Evolutionary conservation across 2,888 invertebrate genomes (phyloP).

Genomic region (Ophioninae sp.): DNA sequence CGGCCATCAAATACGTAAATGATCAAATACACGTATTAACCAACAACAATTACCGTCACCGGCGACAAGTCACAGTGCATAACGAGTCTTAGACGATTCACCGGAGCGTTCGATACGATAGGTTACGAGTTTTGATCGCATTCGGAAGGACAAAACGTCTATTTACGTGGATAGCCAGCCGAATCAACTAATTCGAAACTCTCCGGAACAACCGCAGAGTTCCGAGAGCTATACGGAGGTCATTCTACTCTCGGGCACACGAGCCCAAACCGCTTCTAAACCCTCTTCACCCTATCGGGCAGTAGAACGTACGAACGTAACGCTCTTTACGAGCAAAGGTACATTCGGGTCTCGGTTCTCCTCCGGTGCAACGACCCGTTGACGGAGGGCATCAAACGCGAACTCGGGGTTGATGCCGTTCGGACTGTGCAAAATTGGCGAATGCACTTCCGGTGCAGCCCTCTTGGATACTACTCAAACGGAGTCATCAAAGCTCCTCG

Average conservation of each 20-base stretch:
- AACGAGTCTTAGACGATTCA: slow-evolving; percentile 6
- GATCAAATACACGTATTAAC: too few species aligned
- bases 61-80: too few species aligned
- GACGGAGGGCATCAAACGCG: slow-evolving; percentile 26
- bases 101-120: slow-evolving; percentile 41
- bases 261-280: not conserved
- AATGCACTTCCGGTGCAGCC: slow-evolving; percentile 42
- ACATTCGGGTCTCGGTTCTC: slow-evolving; percentile 27
- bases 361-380: slow-evolving; percentile 31
- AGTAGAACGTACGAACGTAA: not conserved
- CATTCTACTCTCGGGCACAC: not conserved
- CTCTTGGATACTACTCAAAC: not conserved
- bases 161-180: not conserved
- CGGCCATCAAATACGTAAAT: too few species aligned
- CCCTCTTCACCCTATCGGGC: not conserved
- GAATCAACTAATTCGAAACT: not conserved
- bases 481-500: slow-evolving; percentile 16
- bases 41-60: too few species aligned
- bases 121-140: not conserved
- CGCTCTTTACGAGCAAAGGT: slow-evolving; percentile 49
- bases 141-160: not conserved
- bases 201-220: not conserved
- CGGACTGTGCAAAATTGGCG: slow-evolving; percentile 39
- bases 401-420: slow-evolving; percentile 23
- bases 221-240: not conserved